phyloP scores from a whole-genome alignment of 2,888 invertebrate species.

The Pterobdella sp. region DNA sequence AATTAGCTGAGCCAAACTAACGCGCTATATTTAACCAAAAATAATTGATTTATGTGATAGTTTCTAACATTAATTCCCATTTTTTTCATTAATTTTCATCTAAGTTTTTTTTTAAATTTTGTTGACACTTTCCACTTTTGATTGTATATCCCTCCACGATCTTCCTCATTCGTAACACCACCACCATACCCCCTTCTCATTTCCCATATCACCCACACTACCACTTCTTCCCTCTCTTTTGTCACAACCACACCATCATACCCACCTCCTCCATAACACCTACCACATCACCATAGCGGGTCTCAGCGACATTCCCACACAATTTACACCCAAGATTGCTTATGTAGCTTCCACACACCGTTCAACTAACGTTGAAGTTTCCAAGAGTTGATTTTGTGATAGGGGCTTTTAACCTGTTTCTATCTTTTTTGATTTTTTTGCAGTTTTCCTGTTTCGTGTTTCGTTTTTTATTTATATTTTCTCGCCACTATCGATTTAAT shows the following conservation, averaged over 20 bases:
- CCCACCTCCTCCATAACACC: neutral
- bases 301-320: neutral
- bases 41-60: no score
- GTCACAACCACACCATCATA: neutral
- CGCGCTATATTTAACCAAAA: no score
- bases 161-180: neutral
- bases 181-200: neutral
- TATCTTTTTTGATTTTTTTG: neutral
- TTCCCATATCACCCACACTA: neutral
- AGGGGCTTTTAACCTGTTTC: no score
- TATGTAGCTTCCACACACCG: no score
- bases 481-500: no score
- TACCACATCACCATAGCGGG: neutral
- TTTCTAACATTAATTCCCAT: neutral
- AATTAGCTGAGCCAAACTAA: no score
- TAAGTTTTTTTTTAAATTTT: neutral
- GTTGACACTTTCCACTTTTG: neutral
- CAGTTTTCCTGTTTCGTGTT: neutral
- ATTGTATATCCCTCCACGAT: neutral
- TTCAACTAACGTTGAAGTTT: no score
- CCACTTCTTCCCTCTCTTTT: neutral
- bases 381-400: no score
- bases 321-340: no score
- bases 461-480: no score
- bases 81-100: neutral